A percentile compares a stretch with the other conserved stretches of the same genome.
These are phyloP conservation scores for Regulus satrapa DNA, from an alignment of 2,113 vertebrate species.

Conservation along the genomic window DNA sequence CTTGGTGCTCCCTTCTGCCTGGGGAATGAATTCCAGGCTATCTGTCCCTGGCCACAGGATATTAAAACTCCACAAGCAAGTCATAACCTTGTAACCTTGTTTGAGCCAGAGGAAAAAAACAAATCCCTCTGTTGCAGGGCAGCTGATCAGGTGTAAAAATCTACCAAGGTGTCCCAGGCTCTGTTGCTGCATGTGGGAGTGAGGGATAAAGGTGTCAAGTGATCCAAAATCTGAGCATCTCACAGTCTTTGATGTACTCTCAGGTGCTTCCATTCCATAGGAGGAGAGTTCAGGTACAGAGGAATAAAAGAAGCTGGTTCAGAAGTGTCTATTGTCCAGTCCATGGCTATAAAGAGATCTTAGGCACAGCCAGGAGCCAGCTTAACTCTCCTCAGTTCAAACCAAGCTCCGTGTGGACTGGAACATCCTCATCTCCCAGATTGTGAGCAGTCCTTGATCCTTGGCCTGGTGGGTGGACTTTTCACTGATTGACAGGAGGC, in stretches of 20 bases:
- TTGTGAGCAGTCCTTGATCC: neutral
- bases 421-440: neutral
- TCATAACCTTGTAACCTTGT: neutral
- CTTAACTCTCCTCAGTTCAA: neutral
- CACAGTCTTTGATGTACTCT: neutral
- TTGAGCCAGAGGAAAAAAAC: neutral
- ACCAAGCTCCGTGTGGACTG: neutral
- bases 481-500: accelerated
- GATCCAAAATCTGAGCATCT: neutral
- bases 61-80: neutral
- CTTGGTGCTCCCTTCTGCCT: neutral
- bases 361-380: neutral
- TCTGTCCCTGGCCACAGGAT: neutral
- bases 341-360: neutral
- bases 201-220: neutral
- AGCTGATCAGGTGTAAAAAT: neutral
- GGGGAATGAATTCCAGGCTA: neutral
- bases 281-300: neutral
- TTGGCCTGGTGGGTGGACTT: neutral
- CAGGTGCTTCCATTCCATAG: neutral
- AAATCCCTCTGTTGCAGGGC: neutral
- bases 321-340: neutral
- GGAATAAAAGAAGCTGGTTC: neutral
- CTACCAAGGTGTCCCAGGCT: neutral
- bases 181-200: accelerated